Base-by-base conservation (phyloP, 2,113 vertebrate species). In the Dendropsophus ebraccatus region DNA sequence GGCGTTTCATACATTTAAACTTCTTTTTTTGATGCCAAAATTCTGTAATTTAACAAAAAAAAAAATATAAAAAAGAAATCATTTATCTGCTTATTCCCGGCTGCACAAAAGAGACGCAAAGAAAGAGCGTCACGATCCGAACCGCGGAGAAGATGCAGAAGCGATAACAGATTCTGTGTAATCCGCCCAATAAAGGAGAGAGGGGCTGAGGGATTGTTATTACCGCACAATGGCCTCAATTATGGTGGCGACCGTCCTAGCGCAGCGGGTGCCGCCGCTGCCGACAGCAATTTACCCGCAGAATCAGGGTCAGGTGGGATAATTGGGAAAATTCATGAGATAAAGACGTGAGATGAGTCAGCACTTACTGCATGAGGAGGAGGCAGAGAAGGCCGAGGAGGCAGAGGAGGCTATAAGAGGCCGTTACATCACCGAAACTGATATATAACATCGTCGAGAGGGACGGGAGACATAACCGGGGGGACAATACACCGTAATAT, bases 41-140 rank as follows among this genome's bases (percentile, higher is more conserved):
- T 58, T 70, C 47, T 37, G 32, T 50, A 23, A 83, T 72, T 83
- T 70, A 52, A 73, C 32, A 83, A 58, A 41, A 81, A 56, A 52
- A n/a, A n/a, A n/a, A n/a, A n/a, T n/a, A n/a, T n/a, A n/a, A n/a
- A n/a, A n/a, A n/a, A n/a, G n/a, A n/a, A 70, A 11, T 8, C 78
- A 45, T 45, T 58, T 58, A 65, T 81, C 37, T 65, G 32, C 49
- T 8, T 6, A 28, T 28, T 28, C 12, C 14, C n/a, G n/a, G 58
- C 78, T 11, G 11, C n/a, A 47, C 11, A 70, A 30, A 67, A 65
- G 45, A 11, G 56, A 23, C 5, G 13, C 21, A 60, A 60, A 78
- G 6, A 30, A 41, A 80, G 62, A 45, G 17, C 23, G 3, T 17
- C 1, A 21, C 13, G 23, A 62, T 80, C 17, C 2, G 37, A 79